These are phyloP conservation scores for Etheostoma cragini DNA, from an alignment of 2,113 vertebrate species.

Conservation along the genomic window DNA sequence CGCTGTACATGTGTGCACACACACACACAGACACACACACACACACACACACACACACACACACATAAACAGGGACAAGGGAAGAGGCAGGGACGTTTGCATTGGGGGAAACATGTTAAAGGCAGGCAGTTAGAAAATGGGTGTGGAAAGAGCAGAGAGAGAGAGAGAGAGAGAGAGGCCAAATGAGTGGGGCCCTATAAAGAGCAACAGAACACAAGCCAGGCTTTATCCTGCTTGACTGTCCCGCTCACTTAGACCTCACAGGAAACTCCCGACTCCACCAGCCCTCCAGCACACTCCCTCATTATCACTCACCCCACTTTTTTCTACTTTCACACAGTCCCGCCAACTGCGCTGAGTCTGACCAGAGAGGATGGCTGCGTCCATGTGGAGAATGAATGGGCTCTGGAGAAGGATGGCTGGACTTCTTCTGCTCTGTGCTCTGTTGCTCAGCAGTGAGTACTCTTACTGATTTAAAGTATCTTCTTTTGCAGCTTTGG, in stretches of 20 bases:
- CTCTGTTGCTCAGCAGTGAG: constrained; percentile 80
- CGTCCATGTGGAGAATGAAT: constrained; percentile 80
- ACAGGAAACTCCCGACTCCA: constrained; percentile 74
- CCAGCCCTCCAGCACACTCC: constrained; percentile 19
- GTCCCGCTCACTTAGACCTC: constrained; percentile 75
- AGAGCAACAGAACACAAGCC: constrained; percentile 77
- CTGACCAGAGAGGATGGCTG: constrained; percentile 69
- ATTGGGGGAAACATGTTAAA: constrained; percentile 60
- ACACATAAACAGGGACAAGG: constrained; percentile 34
- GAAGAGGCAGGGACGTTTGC: constrained; percentile 52
- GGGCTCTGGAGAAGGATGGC: constrained; percentile 71
- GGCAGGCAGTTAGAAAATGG: constrained; percentile 72
- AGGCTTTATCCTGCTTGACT: constrained; percentile 79
- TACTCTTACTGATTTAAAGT: constrained; percentile 36
- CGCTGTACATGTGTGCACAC: constrained; percentile 20
- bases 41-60: constrained; percentile 21
- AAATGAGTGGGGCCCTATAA: constrained; percentile 78
- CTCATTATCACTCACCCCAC: constrained; percentile 50
- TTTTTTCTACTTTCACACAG: constrained; percentile 37
- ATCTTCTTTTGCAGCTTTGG: background rate
- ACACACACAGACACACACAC: constrained; percentile 24
- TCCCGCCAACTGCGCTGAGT: constrained; percentile 36
- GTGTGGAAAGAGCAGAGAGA: constrained; percentile 66
- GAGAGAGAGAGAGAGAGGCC: constrained; percentile 48
- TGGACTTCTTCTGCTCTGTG: constrained; percentile 66